These are phyloP conservation scores for Portunus trituberculatus DNA, from an alignment of 1,140 invertebrate species.

Conservation along the genomic window DNA sequence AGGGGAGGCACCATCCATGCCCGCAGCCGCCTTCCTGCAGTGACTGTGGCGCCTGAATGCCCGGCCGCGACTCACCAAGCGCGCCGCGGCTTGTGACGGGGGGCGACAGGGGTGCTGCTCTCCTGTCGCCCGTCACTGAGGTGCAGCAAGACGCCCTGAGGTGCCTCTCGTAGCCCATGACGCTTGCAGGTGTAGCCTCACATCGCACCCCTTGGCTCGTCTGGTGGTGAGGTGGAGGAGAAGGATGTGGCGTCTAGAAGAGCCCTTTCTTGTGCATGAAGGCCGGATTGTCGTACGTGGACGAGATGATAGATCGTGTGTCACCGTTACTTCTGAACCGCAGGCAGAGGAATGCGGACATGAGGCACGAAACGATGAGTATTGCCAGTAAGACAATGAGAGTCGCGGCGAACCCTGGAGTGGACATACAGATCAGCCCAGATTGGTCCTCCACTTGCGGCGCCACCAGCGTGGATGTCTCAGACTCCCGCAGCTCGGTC, in stretches of 20 bases:
- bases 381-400: slow-evolving; percentile 90
- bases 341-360: slow-evolving; percentile 91
- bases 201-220: slow-evolving; percentile 17
- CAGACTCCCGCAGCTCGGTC: slow-evolving; percentile 79
- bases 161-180: not conserved
- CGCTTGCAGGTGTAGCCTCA: slow-evolving; percentile 33
- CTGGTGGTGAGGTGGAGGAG: not conserved
- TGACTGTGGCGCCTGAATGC: slow-evolving; percentile 74
- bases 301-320: slow-evolving; percentile 77
- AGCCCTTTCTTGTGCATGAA: slow-evolving; percentile 78
- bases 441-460: slow-evolving; percentile 72
- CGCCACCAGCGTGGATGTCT: slow-evolving; percentile 78
- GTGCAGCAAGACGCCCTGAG: not conserved
- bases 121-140: slow-evolving; percentile 4
- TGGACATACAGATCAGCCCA: slow-evolving; percentile 95
- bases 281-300: slow-evolving; percentile 78
- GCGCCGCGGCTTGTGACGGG: slow-evolving; percentile 57
- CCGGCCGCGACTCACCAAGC: slow-evolving; percentile 54
- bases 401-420: slow-evolving; percentile 92
- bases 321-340: slow-evolving; percentile 84
- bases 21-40: slow-evolving; percentile 40
- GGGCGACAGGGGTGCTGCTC: not conserved
- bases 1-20: slow-evolving; percentile 36
- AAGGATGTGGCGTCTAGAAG: slow-evolving; percentile 71
- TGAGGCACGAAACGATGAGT: slow-evolving; percentile 89